Evolutionary conservation across 2,888 invertebrate species (phyloP).

Genomic region (Tridacna gigas): DNA sequence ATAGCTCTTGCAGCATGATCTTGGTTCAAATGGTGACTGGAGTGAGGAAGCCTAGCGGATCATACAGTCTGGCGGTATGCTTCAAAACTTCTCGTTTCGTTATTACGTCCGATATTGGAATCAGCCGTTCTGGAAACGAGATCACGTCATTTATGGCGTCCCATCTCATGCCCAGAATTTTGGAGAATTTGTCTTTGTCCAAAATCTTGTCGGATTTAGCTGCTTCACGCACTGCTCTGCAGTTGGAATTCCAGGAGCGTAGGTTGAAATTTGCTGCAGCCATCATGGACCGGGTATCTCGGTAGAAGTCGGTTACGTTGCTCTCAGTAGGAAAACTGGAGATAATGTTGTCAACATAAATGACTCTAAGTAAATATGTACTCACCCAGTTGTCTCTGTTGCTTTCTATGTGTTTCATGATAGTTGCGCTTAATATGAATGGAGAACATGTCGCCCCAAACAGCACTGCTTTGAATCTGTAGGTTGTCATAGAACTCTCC

Average conservation of each 20-base stretch:
- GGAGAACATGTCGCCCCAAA: slow-evolving; percentile 41
- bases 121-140: neutral
- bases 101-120: neutral
- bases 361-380: neutral
- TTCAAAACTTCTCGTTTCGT: slow-evolving; percentile 43
- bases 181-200: slow-evolving; percentile 15
- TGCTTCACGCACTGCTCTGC: neutral
- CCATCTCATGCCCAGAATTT: slow-evolving; percentile 30
- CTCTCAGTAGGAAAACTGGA: slow-evolving; percentile 27
- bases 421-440: slow-evolving; percentile 30
- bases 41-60: slow-evolving; percentile 42
- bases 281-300: slow-evolving; percentile 27
- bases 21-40: slow-evolving; percentile 40
- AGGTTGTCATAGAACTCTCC: slow-evolving; percentile 28
- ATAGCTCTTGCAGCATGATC: slow-evolving; percentile 38
- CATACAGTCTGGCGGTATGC: slow-evolving; percentile 37
- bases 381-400: slow-evolving; percentile 11
- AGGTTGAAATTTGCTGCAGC: slow-evolving; percentile 43
- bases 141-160: slow-evolving; percentile 8
- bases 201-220: slow-evolving; percentile 11
- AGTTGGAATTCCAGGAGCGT: slow-evolving; percentile 52
- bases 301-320: slow-evolving; percentile 24
- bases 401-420: no score
- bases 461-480: slow-evolving; percentile 23
- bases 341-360: slow-evolving; percentile 50